Base-by-base conservation (phyloP, 2,888 invertebrate species). In the Theristus sp. region DNA sequence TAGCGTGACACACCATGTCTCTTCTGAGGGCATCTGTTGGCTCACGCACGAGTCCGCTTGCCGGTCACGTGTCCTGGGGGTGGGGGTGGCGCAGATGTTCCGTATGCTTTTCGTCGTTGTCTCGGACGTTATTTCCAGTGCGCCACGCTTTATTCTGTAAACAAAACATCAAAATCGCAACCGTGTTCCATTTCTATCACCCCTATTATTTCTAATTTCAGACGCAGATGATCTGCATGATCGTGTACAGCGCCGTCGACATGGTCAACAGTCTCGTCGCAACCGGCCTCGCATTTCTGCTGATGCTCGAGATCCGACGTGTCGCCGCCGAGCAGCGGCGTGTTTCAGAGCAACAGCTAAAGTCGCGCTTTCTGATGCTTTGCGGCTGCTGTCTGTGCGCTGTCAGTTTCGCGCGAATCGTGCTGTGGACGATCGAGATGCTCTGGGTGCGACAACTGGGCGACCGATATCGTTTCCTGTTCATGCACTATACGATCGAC, bases 401-500 rank as follows among this genome's bases (percentile, higher is more conserved):
- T n/a, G 24, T 49, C n/a, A 49, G 57, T n/a, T 2, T 57, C 24
- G 22, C 27, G 1, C 56, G 47, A n/a, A 25, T 57, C 2, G 10
- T 24, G n/a, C 26, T 60, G 17, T 60, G 60, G 60, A 28, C 47
- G n/a, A 17, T 10, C 26, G 60, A 60, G 29, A 13, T 60, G 52
- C 2, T 20, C 1, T 60, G 60, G 60, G 17, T 30, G 25, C 22
- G 30, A 1, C 3, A 20, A 1, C 20, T 60, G 26, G 60, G 60
- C 38, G 30, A 55, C 1, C 13, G 28, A 27, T n/a, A n/a, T 1
- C 55, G 31, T 1, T 61, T 59, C 59, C 1, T 59, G 20, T 59
- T 61, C 29, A 22, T 61, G 27, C 53, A 61, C 56, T 61, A 61
- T 56, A 61, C 61, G 29, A 46, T 61, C 17, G 61, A 61, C 56